These are phyloP conservation scores for Astur gentilis DNA, from an alignment of 2,113 vertebrate species.

Conservation along the genomic window DNA sequence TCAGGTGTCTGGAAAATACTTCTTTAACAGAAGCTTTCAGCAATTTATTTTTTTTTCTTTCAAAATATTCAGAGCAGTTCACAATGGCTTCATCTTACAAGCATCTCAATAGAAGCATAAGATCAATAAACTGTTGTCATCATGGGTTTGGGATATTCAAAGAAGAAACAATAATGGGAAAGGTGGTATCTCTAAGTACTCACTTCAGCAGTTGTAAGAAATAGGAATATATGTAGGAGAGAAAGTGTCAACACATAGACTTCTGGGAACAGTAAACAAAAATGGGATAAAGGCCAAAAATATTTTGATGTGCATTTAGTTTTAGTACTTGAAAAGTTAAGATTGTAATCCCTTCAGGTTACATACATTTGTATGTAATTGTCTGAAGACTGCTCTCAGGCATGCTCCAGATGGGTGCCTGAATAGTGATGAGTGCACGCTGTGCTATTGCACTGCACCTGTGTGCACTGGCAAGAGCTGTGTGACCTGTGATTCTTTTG, in stretches of 20 bases:
- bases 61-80: background rate
- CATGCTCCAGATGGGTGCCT: accelerated
- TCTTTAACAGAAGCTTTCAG: background rate
- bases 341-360: background rate
- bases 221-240: background rate
- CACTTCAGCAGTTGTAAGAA: background rate
- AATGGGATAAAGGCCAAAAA: background rate
- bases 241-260: background rate
- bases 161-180: background rate
- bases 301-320: background rate
- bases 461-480: background rate
- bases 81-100: background rate
- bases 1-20: background rate
- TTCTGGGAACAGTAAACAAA: background rate
- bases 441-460: background rate
- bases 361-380: background rate
- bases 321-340: background rate
- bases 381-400: background rate
- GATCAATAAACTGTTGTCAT: background rate
- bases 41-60: background rate
- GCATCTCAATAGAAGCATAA: background rate
- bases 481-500: background rate
- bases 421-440: accelerated
- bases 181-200: background rate
- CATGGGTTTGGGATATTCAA: background rate